Percentiles rank a stretch among this genome's conserved stretches.
phyloP scores from a whole-genome alignment of 1,140 invertebrate genomes.

The Saccostrea glomerata region DNA sequence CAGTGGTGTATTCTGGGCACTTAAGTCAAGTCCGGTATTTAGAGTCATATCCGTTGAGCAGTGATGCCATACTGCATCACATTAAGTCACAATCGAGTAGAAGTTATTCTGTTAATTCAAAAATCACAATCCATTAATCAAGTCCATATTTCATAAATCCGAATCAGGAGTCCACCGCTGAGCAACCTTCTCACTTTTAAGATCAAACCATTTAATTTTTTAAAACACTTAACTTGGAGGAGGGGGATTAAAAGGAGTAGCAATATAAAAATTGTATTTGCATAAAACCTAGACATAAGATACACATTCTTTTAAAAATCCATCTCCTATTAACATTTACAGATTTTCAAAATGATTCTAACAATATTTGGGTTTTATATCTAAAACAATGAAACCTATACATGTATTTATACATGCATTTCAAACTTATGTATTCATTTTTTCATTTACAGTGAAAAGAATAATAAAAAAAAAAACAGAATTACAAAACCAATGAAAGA shows the following conservation, averaged over 20 bases:
- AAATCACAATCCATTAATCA: constrained; percentile 1
- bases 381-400: too few relatives aligned
- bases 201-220: not conserved
- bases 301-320: not conserved
- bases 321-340: not conserved
- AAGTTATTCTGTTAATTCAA: not conserved
- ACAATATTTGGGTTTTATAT: too few relatives aligned
- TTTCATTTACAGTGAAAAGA: too few relatives aligned
- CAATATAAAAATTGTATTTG: too few relatives aligned
- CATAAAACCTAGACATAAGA: not conserved
- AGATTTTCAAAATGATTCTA: too few relatives aligned
- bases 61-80: constrained; percentile 1
- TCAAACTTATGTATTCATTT: too few relatives aligned
- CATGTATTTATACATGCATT: too few relatives aligned
- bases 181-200: constrained; percentile 26
- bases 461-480: too few relatives aligned
- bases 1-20: not conserved
- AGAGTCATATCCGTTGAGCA: not conserved
- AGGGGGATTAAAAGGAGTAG: too few relatives aligned
- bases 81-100: not conserved
- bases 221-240: not conserved
- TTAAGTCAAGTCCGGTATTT: not conserved
- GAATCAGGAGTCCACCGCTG: not conserved
- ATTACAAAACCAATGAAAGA: too few relatives aligned
- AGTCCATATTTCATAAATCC: not conserved